Evolutionary conservation across 1,140 invertebrate species (phyloP), one percentile per base, ranked within the genome.

Genomic region (Nasonia longicornis): DNA sequence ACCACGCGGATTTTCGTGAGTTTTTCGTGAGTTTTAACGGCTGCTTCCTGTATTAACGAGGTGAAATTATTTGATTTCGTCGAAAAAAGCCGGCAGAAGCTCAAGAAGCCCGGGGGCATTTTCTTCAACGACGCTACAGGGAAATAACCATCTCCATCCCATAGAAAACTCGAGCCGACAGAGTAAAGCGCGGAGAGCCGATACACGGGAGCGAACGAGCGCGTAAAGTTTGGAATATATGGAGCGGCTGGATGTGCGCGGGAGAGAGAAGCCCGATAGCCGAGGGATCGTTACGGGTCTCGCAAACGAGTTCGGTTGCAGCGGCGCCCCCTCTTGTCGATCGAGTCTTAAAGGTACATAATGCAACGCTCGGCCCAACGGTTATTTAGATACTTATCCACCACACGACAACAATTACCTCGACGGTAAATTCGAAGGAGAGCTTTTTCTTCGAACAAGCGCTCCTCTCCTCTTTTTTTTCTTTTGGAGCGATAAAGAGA

Each of bases 221-320:
- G 52, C 16, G 52, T 16, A 58, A 58, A 58, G 52, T 58, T 58
- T 58, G 16, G 16, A 58, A 58, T 58, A 58, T 58, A 58, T 58
- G 52, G 52, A 58, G 3, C 20, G 6, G 26, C 26, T 26, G 26
- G 26, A 16, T 16, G 52, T 7, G 52, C 4, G 35, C 35, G 69
- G 14, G 42, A 75, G 31, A 64, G 52, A 63, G 8, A 64, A 64
- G 31, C 52, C 29, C 71, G 42, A 73, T 52, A 52, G n/a, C 71
- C 31, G 3, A 26, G 7, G 71, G 42, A 52, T 73, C 71, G 71
- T 73, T 73, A 73, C 35, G n/a, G 26, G 16, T 20, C 12, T 26
- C 48, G 48, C 11, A 75, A 75, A 75, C 48, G 73, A 64, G 73
- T 75, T 75, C 48, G 52, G 16, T 16, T 22, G 48, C 48, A 14